phyloP scores from a whole-genome alignment of 1,140 invertebrate genomes.

The Rhysida immarginata region DNA sequence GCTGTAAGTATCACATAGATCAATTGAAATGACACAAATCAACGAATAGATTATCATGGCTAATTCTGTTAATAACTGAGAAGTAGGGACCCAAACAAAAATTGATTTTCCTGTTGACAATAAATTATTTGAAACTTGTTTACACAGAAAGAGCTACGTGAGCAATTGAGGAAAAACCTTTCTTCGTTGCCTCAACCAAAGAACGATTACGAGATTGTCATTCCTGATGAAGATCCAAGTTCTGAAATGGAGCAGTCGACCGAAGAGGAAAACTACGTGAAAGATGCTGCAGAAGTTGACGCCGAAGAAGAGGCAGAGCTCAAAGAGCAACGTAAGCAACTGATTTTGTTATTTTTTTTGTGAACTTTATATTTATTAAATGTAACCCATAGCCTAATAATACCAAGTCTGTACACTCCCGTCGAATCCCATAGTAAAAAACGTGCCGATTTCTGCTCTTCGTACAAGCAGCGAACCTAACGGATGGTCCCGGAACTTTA shows the following conservation, averaged over 20 bases:
- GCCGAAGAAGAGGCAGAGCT: slow-evolving; percentile 44
- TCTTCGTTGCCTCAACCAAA: slow-evolving; percentile 69
- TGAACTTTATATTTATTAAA: background rate
- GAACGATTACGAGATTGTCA: slow-evolving; percentile 97
- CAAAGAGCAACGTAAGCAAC: slow-evolving; percentile 38
- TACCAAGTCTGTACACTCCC: too few species aligned
- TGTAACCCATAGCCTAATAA: too few species aligned
- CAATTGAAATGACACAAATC: too few species aligned
- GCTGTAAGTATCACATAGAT: too few species aligned
- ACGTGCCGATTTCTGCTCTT: too few species aligned
- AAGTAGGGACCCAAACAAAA: too few species aligned
- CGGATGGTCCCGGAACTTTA: too few species aligned
- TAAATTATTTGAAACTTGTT: slow-evolving; percentile 48
- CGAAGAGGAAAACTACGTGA: slow-evolving; percentile 34
- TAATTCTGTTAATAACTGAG: too few species aligned
- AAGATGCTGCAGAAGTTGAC: slow-evolving; percentile 85
- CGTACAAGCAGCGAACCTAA: too few species aligned
- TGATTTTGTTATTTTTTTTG: too few species aligned
- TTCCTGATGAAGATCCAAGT: slow-evolving; percentile 66
- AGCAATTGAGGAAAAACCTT: slow-evolving; percentile 57
- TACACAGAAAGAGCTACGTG: slow-evolving; percentile 40
- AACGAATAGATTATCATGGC: too few species aligned
- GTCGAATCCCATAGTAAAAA: too few species aligned
- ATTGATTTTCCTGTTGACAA: slow-evolving; percentile 43
- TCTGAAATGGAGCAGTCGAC: slow-evolving; percentile 31